phyloP scores from a whole-genome alignment of 2,797 vertebrate genomes.

The Pitangus sulphuratus region DNA sequence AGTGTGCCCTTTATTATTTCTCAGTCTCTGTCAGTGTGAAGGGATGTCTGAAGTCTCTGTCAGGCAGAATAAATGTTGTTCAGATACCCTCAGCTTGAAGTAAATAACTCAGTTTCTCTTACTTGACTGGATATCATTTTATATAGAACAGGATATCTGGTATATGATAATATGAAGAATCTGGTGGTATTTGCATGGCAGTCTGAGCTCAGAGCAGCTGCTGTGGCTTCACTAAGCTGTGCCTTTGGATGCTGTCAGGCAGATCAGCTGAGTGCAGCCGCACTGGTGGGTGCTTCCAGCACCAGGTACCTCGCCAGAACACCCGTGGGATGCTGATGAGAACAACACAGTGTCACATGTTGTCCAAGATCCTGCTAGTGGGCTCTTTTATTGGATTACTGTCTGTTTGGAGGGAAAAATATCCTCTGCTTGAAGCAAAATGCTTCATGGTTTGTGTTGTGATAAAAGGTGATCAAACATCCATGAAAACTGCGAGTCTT shows the following conservation, averaged over 20 bases:
- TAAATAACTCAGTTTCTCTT: not conserved
- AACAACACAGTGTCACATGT: not conserved
- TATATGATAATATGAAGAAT: not conserved
- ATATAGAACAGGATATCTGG: not conserved
- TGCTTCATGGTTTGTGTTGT: not conserved
- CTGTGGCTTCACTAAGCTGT: not conserved
- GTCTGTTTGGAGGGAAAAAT: not conserved
- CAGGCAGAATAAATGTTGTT: not conserved
- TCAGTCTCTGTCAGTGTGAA: not conserved
- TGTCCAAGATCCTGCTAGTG: not conserved
- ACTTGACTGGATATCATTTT: not conserved
- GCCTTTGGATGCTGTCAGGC: not conserved
- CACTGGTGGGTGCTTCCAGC: fast-evolving
- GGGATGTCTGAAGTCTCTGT: not conserved
- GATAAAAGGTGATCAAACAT: not conserved
- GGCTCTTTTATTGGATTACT: not conserved
- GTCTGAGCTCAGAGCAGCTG: not conserved
- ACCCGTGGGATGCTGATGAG: not conserved
- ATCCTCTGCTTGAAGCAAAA: not conserved
- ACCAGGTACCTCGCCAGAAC: not conserved
- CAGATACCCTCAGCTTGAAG: not conserved
- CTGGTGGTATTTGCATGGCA: not conserved
- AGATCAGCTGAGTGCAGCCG: fast-evolving
- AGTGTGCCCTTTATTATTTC: not conserved
- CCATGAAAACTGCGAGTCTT: not conserved